Evolutionary conservation across 2,888 invertebrate genomes (phyloP).

Genomic region (Chymomyza amoena): DNA sequence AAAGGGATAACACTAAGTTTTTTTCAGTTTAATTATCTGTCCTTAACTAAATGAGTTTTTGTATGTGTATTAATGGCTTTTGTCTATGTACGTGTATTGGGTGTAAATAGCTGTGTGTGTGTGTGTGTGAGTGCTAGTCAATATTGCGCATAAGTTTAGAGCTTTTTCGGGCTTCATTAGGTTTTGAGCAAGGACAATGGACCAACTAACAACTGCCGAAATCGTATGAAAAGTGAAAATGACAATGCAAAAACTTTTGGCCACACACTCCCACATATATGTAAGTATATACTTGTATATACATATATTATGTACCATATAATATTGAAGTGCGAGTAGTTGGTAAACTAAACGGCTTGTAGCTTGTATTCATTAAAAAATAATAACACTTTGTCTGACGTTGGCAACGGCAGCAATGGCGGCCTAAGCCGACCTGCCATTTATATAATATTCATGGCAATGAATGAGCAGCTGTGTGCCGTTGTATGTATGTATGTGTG

Average conservation of each 20-base stretch:
- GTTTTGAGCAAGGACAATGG: slow-evolving; percentile 1
- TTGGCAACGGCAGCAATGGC: slow-evolving; percentile 24
- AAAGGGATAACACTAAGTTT: slow-evolving; percentile 90
- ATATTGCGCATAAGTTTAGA: background rate
- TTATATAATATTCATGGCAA: slow-evolving; percentile 16
- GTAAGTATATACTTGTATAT: too few species aligned
- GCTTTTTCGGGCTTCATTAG: too few species aligned
- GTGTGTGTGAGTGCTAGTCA: slow-evolving; percentile 7
- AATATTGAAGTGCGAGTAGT: background rate
- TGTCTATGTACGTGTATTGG: background rate
- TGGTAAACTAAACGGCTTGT: slow-evolving; percentile 18
- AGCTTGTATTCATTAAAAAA: slow-evolving; percentile 74
- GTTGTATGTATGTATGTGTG: background rate
- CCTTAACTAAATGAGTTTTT: slow-evolving; percentile 70
- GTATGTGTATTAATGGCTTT: background rate
- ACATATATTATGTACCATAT: too few species aligned
- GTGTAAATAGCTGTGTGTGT: slow-evolving; percentile 18
- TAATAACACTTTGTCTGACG: slow-evolving; percentile 73
- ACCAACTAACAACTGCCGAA: slow-evolving; percentile 21
- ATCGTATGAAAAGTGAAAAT: slow-evolving; percentile 31
- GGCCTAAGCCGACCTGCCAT: slow-evolving; percentile 42
- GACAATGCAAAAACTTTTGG: slow-evolving; percentile 37
- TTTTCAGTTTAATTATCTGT: slow-evolving; percentile 79
- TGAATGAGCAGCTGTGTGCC: background rate
- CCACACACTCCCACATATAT: slow-evolving; percentile 16